Base-by-base conservation (phyloP, 2,888 invertebrate species). In the Liodrosophila aerea region DNA sequence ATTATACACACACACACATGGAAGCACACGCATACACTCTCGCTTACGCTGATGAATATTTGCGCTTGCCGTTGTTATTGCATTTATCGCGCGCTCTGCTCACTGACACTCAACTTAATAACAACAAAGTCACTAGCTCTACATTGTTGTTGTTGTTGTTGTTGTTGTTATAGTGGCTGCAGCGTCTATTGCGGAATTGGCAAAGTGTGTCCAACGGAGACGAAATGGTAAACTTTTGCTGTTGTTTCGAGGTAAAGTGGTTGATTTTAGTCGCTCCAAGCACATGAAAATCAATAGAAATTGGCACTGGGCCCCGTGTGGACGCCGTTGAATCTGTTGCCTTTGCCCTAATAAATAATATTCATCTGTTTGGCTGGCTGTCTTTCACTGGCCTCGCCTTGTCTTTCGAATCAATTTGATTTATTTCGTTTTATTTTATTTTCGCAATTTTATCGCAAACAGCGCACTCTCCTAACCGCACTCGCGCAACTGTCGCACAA, bases 271-370 rank as follows among this genome's bases (percentile, higher is more conserved):
- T n/a, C 50, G 15, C 15, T 59, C 70, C 66, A 60, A 13, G 9
- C 36, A 49, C 51, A 61, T 60, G 53, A 77, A 81, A 81, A 81
- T 81, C 76, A 81, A 81, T 81, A 81, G 40, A 51, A 45, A 54
- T 62, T 54, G 54, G 22, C 22, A 2, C 3, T 52, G 43, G 16
- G 37, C 36, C 4, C 1, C 9, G 8, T 12, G 11, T 27, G 7
- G 18, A 13, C 15, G 49, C 49, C 12, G 30, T 15, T 50, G 27
- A 56, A 41, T 47, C 36, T 41, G 15, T 59, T 37, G 36, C 12
- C 16, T 56, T 52, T 50, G 33, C 34, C 36, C 41, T 49, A 54
- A 66, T 52, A 52, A 70, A 44, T 62, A 60, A 52, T 51, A 52
- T 54, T 49, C 53, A 12, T 45, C n/a, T 16, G 11, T 49, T 59